Evolutionary conservation across 2,113 vertebrate genomes (phyloP).

Genomic region (Nesospiza acunhae): DNA sequence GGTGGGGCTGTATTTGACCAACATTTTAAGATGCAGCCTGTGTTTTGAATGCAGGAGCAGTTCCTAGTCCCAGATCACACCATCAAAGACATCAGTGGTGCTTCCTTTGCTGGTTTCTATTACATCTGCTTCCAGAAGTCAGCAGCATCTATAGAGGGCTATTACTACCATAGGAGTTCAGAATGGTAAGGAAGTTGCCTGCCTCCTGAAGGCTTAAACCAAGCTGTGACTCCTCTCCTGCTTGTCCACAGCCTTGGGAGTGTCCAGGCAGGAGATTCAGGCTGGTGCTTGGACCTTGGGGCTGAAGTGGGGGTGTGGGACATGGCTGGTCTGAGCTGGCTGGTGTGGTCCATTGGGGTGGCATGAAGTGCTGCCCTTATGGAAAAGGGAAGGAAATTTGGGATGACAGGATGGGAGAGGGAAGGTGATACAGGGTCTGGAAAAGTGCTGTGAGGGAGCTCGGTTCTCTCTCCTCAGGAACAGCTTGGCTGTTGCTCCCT

Average conservation of each 20-base stretch:
- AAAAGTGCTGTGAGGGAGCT: not conserved
- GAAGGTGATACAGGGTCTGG: not conserved
- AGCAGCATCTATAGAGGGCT: slow-evolving; percentile 95
- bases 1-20: not conserved
- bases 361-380: not conserved
- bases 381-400: accelerated
- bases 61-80: slow-evolving; percentile 98
- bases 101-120: slow-evolving; percentile 98
- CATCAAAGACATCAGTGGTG: slow-evolving; percentile 98
- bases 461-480: not conserved
- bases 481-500: not conserved
- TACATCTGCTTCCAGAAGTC: slow-evolving; percentile 99
- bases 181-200: slow-evolving; percentile 85
- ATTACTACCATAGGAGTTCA: slow-evolving; percentile 98
- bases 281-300: not conserved
- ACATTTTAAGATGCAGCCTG: not conserved
- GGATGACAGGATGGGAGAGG: not conserved
- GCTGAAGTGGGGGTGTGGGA: not conserved
- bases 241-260: not conserved
- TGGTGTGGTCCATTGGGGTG: not conserved
- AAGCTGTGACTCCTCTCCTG: not conserved
- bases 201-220: not conserved
- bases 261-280: not conserved
- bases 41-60: slow-evolving; percentile 82
- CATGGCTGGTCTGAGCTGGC: not conserved